Evolutionary conservation across 2,888 invertebrate species (phyloP).

Genomic region (Scaptomyza cyrtandrae): DNA sequence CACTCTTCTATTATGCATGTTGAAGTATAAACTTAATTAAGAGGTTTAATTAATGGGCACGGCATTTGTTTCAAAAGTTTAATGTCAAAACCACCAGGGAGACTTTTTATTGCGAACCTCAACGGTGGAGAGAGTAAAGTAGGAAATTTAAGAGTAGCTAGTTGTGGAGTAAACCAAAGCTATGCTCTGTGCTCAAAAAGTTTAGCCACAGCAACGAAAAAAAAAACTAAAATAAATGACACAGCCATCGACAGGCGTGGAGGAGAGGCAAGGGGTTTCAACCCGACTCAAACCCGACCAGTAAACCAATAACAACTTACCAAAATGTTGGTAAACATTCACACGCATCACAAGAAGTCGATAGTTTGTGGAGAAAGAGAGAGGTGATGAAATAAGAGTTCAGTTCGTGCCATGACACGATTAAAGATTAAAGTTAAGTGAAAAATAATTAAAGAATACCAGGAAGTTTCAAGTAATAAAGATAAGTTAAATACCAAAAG

Average conservation of each 20-base stretch:
- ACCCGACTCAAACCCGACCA: conserved; percentile 16
- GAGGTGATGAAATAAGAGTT: not conserved
- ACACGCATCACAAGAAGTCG: not conserved
- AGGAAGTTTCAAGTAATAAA: not conserved
- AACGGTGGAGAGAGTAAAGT: no score
- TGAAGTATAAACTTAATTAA: not conserved
- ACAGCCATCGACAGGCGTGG: conserved; percentile 26
- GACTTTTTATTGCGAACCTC: no score
- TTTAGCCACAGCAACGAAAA: conserved; percentile 16
- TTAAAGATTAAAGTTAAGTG: not conserved
- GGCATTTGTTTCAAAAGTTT: not conserved
- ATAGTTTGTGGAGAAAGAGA: not conserved
- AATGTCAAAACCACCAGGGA: not conserved
- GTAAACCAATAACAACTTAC: conserved; percentile 71
- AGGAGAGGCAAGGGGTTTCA: not conserved
- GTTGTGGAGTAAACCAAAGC: conserved; percentile 7
- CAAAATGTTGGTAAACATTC: conserved; percentile 63
- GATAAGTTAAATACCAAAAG: not conserved
- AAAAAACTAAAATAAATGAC: conserved; percentile 62
- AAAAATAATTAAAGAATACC: no score
- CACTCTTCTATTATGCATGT: not conserved
- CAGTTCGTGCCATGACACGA: not conserved
- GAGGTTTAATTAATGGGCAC: conserved; percentile 11
- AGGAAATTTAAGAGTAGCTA: not conserved
- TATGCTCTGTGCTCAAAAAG: conserved; percentile 5